Evolutionary conservation across 1,140 invertebrate species (phyloP), one percentile per base, ranked within the genome.

Genomic region (Littorina saxatilis): DNA sequence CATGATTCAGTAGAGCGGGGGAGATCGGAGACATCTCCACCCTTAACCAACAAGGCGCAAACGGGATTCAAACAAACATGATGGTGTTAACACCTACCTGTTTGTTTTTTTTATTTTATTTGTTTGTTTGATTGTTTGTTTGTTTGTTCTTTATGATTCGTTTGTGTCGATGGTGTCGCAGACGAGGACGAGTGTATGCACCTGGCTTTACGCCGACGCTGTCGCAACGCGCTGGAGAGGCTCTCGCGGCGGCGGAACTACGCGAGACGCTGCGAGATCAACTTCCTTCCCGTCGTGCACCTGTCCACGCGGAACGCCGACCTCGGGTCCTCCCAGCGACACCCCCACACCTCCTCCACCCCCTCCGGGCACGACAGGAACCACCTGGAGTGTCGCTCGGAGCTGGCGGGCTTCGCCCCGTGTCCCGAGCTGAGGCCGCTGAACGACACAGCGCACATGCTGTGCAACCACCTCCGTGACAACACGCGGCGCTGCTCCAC

Each of bases 401-500:
- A 91, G 77, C 80, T 92, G 39, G 81, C 85, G 15, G 93, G 92
- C 7, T 94, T 93, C 82, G 88, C 87, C 17, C 37, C 83, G 7
- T 94, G 94, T 83, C 93, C 93, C 23, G 80, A 82, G 27, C 81
- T 93, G 0, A 81, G 93, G n/a, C 85, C 92, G 0, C 80, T 85
- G 32, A 90, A 92, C 70, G 91, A 93, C 37, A 94, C 93, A 2
- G 72, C 86, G 7, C 85, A 87, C 20, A 76, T 93, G 0, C 85
- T 93, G 3, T 94, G 94, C 83, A 92, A 94, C 81, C 93, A 93
- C 1, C 80, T 94, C n/a, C 79, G 91, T 55, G 90, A 91, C 29
- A 94, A 94, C 83, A 92, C 92, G 0, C 91, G 92, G 76, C 77
- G 92, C 15, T 94, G 93, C 83, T 91, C 92, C 75, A 93, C 91